phyloP scores from a whole-genome alignment of 2,113 vertebrate species.

The Mesoclemmys tuberculata region DNA sequence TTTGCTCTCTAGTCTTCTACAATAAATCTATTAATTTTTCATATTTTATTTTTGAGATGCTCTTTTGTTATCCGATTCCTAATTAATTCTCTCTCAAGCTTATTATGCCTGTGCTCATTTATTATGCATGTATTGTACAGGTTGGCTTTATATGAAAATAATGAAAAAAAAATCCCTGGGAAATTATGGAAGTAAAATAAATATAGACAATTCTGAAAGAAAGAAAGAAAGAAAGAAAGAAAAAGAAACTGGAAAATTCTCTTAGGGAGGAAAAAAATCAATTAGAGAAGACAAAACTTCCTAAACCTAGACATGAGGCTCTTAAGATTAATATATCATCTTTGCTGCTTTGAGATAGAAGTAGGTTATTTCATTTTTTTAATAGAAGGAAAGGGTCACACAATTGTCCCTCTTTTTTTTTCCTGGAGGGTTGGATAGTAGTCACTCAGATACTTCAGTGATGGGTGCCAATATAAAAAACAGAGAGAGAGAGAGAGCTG shows the following conservation, averaged over 20 bases:
- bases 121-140: conserved; percentile 70
- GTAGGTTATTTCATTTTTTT: not conserved
- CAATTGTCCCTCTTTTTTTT: not conserved
- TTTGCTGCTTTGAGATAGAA: not conserved
- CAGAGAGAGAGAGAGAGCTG: not conserved
- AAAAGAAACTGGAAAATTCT: not conserved
- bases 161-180: conserved; percentile 35
- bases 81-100: conserved; percentile 76
- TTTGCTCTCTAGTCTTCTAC: conserved; percentile 68
- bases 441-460: not conserved
- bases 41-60: conserved; percentile 71
- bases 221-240: not conserved
- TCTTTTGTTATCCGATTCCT: conserved; percentile 65
- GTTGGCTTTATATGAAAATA: conserved; percentile 53
- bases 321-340: not conserved
- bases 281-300: not conserved
- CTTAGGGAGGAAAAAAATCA: not conserved
- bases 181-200: conserved; percentile 46
- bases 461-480: not conserved
- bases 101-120: conserved; percentile 67
- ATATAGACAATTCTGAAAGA: not conserved
- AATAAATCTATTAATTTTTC: conserved; percentile 75
- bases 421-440: not conserved
- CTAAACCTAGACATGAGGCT: not conserved
- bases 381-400: not conserved